A percentile compares a stretch with the other conserved stretches of the same genome.
These are phyloP conservation scores for Mimachlamys varia DNA, from an alignment of 2,888 invertebrate species.

Conservation along the genomic window DNA sequence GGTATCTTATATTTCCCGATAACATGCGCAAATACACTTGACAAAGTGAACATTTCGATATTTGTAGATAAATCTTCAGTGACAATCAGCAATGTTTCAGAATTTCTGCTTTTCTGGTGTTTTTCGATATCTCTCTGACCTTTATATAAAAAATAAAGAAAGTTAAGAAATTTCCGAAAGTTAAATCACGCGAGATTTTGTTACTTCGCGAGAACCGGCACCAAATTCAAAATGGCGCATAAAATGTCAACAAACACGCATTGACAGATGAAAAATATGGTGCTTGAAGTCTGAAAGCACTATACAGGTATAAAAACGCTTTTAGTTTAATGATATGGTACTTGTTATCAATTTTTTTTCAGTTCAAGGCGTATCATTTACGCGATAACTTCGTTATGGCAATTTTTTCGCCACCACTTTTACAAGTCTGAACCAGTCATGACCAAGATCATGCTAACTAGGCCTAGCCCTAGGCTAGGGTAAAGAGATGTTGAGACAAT, in stretches of 20 bases:
- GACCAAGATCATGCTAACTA: no score
- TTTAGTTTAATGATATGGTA: not conserved
- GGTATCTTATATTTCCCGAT: slow-evolving; percentile 57
- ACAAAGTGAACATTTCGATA: slow-evolving; percentile 59
- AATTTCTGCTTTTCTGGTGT: not conserved
- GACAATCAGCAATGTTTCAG: not conserved
- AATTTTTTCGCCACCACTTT: not conserved
- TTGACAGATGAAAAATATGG: not conserved
- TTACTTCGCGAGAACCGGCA: slow-evolving; percentile 42
- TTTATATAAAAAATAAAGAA: not conserved
- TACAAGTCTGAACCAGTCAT: slow-evolving; percentile 22
- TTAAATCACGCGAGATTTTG: slow-evolving; percentile 49
- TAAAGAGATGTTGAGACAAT: no score
- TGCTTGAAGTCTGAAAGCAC: not conserved
- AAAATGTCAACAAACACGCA: slow-evolving; percentile 40
- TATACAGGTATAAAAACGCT: not conserved
- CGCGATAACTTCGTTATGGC: not conserved
- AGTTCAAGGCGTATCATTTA: not conserved
- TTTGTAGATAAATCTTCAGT: not conserved
- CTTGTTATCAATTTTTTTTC: not conserved
- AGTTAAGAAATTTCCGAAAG: not conserved
- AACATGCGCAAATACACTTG: slow-evolving; percentile 55
- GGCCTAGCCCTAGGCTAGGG: no score
- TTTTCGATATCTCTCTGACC: not conserved
- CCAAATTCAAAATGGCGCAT: slow-evolving; percentile 62